Base-by-base conservation (phyloP, 2,888 invertebrate species). In the Oscheius sp. region DNA sequence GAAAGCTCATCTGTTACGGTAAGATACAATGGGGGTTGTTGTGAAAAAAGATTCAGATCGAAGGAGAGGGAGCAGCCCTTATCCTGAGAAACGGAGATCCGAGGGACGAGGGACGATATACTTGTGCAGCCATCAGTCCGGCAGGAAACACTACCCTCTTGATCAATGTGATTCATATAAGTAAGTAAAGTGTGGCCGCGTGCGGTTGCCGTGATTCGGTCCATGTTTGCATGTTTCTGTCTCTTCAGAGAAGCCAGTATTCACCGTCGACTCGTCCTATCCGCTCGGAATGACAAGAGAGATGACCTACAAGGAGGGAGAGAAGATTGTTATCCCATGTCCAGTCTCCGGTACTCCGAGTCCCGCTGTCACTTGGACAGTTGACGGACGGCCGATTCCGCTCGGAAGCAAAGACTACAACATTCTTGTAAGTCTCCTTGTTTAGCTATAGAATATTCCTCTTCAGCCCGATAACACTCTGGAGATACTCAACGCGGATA, bases 51-150 rank as follows among this genome's bases (percentile, higher is more conserved):
- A 53, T 2, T 63, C 73, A 86, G 86, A 80, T 86, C 57, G 83
- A 85, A 60, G 81, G 83, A 55, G 84, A 79, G 5, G 86, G 86
- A 1, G 78, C 83, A 4, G 73, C 78, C 35, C 76, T 89, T 21
- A 71, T 88, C 11, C 77, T 89, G n/a, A 78, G 81, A 2, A 77
- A 80, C 4, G 88, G 86, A 3, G 80, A 86, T 48, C 89, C 89
- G 0, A 78, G 81, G 3, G 90, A 91, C 77, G 88, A 89, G 37
- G 91, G 90, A 21, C 71, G 75, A 5, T 88, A 92, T 86, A 91
- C 91, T 0, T 93, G 93, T 81, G 90, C 91, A 13, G 93, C 93
- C 0, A 88, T 86, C n/a, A 93, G 92, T 86, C 89, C 89, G 62
- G 93, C 92, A 0, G 93, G 93, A 0, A 89, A 89, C 0, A 89